Percentiles rank a stretch among this genome's conserved stretches.
Evolutionary conservation across 2,113 vertebrate species (phyloP).

Genomic region (Siniperca knerii): DNA sequence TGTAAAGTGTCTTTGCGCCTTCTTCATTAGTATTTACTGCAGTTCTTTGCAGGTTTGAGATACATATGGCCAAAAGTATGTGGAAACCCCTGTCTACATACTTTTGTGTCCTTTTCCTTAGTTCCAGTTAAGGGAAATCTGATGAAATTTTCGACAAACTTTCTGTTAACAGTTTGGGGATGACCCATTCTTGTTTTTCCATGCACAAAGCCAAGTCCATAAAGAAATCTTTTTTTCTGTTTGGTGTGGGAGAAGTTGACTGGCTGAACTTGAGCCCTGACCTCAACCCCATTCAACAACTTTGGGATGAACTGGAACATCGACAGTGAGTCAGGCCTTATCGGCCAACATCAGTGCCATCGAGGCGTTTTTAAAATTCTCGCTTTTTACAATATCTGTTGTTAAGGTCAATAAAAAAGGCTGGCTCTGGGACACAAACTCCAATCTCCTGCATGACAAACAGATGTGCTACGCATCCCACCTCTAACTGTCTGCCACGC

Average conservation of each 20-base stretch:
- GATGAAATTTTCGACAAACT: background rate
- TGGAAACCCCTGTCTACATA: background rate
- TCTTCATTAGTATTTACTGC: background rate
- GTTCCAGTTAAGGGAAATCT: too few species aligned
- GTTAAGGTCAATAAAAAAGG: too few species aligned
- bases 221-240: background rate
- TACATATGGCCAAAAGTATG: background rate
- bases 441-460: background rate
- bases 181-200: background rate
- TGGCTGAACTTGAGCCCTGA: background rate
- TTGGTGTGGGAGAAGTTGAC: background rate
- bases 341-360: background rate
- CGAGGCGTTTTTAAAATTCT: too few species aligned
- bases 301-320: background rate
- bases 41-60: background rate
- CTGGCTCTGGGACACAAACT: background rate
- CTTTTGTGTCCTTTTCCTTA: too few species aligned
- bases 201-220: background rate
- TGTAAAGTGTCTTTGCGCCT: background rate
- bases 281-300: background rate
- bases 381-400: too few species aligned
- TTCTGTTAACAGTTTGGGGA: background rate
- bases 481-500: too few species aligned
- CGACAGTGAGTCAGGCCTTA: too few species aligned
- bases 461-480: background rate